These are phyloP conservation scores for Mico argentatus DNA, from an alignment of 2,797 vertebrate genomes.

Conservation along the genomic window DNA sequence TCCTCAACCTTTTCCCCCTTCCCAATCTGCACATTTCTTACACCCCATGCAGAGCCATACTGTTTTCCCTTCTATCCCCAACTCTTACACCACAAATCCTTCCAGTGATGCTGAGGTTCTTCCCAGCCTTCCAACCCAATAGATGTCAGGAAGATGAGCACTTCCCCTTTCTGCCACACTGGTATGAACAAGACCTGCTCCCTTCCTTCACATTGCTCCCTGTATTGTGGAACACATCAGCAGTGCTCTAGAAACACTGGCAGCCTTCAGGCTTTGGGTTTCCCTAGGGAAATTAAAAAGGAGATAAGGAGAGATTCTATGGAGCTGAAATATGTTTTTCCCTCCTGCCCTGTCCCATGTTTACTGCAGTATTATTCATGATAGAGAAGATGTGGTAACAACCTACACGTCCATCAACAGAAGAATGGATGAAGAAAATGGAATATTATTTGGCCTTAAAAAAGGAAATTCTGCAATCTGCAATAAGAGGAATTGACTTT, in stretches of 20 bases:
- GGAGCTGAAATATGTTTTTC: not conserved
- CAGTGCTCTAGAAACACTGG: not conserved
- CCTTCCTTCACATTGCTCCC: not conserved
- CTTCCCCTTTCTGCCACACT: not conserved
- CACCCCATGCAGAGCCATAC: not conserved
- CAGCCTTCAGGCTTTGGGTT: not conserved
- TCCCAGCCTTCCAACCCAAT: no score
- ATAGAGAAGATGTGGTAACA: not conserved
- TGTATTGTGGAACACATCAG: not conserved
- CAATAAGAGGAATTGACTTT: not conserved
- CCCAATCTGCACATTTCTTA: not conserved
- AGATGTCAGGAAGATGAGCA: not conserved
- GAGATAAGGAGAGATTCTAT: not conserved
- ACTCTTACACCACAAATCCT: not conserved
- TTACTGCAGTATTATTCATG: not conserved
- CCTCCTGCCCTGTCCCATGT: rapidly evolving
- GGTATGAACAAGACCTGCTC: not conserved
- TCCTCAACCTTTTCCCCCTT: not conserved
- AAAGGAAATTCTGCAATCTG: not conserved
- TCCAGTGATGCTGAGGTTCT: not conserved
- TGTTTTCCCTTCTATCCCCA: not conserved
- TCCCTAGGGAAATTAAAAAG: not conserved
- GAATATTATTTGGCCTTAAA: not conserved
- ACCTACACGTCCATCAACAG: not conserved
- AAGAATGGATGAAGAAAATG: not conserved